Evolutionary conservation across 2,113 vertebrate genomes (phyloP).

Genomic region (Orycteropus afer): DNA sequence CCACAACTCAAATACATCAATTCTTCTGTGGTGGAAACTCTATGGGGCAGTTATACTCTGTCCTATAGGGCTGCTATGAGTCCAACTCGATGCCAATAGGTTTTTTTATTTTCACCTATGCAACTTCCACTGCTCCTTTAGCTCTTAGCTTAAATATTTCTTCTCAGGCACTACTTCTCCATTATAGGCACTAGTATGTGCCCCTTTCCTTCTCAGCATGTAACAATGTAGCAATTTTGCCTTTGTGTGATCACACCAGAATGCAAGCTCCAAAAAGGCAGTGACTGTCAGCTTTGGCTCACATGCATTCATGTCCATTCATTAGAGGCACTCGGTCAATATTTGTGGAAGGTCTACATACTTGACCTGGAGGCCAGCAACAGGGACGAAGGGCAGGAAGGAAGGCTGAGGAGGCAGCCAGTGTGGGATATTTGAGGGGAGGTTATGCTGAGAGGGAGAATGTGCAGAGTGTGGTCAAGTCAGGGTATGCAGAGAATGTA

Average conservation of each 20-base stretch:
- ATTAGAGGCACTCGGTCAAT: neutral
- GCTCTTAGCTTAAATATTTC: neutral
- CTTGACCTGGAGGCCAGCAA: neutral
- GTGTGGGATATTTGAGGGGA: neutral
- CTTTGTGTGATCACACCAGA: neutral
- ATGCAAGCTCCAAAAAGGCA: neutral
- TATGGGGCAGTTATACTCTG: neutral
- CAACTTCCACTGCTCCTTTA: neutral
- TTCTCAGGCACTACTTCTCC: neutral
- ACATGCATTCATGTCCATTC: neutral
- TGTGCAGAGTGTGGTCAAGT: neutral
- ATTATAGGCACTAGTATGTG: neutral
- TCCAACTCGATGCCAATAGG: neutral
- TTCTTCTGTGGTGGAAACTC: too few species aligned
- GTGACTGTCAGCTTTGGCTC: neutral
- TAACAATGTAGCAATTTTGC: neutral
- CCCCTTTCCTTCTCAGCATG: neutral
- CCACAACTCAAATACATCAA: too few species aligned
- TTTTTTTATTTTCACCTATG: neutral
- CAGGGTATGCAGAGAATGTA: neutral
- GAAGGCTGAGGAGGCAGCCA: neutral
- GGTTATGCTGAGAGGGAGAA: neutral
- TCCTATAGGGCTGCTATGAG: neutral
- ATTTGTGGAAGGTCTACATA: neutral
- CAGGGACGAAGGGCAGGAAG: neutral